Conservation (phyloP, 2,888 invertebrate genomes). For the Hypolimnas misippus region DNA sequence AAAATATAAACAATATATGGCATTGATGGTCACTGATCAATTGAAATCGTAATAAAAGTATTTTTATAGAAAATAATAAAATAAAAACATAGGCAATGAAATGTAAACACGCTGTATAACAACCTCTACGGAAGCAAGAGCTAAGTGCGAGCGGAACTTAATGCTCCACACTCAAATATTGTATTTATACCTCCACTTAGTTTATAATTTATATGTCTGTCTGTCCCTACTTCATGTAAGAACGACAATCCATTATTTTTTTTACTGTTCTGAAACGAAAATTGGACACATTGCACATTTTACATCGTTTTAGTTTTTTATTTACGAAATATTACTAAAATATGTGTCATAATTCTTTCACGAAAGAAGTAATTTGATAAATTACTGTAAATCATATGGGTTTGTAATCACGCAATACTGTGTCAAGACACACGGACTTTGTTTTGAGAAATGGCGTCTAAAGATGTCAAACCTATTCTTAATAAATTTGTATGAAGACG, state of each 20-base stretch:
- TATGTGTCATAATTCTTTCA: neutral
- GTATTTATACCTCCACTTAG: constrained; percentile 45
- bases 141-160: constrained; percentile 47
- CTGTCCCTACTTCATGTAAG: constrained; percentile 30
- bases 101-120: constrained; percentile 36
- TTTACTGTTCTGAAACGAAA: constrained; percentile 30
- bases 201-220: constrained; percentile 40
- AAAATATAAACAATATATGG: no score
- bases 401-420: no score
- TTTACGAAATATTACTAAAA: neutral
- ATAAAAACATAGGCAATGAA: neutral
- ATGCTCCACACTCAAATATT: constrained; percentile 45
- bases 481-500: no score
- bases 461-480: no score
- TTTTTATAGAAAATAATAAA: neutral
- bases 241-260: constrained; percentile 33
- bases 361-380: no score
- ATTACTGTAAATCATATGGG: no score
- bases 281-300: constrained; percentile 21
- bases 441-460: no score
- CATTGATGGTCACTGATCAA: no score
- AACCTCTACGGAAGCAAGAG: constrained; percentile 43
- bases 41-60: no score
- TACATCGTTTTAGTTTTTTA: constrained; percentile 6
- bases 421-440: no score